Conservation (phyloP, 2,113 vertebrate genomes). For the Pedionomus torquatus region DNA sequence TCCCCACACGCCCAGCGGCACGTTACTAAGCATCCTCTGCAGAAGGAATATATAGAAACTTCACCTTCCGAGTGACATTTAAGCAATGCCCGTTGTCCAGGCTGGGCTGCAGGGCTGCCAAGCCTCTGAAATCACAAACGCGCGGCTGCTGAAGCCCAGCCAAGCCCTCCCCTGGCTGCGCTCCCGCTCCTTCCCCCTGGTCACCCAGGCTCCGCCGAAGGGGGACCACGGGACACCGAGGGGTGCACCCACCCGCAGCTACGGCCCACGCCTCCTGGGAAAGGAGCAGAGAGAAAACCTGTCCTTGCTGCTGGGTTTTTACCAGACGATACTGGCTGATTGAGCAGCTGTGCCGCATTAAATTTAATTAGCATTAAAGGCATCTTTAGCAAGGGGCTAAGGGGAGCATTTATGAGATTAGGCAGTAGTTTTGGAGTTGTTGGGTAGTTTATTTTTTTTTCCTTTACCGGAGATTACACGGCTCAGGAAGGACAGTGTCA, state of each 20-base stretch:
- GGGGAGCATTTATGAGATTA: neutral
- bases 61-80: neutral
- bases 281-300: neutral
- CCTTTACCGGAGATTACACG: neutral
- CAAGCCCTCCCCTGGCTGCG: neutral
- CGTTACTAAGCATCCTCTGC: neutral
- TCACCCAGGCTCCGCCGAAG: neutral
- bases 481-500: neutral
- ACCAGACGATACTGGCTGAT: neutral
- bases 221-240: accelerated
- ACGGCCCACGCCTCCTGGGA: accelerated
- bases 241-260: accelerated
- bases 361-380: neutral
- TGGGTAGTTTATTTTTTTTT: neutral
- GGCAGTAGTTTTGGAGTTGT: neutral
- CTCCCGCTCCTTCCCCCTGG: accelerated
- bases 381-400: neutral
- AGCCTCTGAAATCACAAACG: neutral
- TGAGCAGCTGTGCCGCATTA: neutral
- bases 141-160: accelerated
- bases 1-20: accelerated
- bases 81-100: neutral
- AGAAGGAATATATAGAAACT: neutral
- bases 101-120: neutral
- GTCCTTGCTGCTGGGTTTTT: neutral